A percentile compares a stretch with the other conserved stretches of the same genome.
phyloP scores from a whole-genome alignment of 2,113 vertebrate species.

The Catharus bicknelli region DNA sequence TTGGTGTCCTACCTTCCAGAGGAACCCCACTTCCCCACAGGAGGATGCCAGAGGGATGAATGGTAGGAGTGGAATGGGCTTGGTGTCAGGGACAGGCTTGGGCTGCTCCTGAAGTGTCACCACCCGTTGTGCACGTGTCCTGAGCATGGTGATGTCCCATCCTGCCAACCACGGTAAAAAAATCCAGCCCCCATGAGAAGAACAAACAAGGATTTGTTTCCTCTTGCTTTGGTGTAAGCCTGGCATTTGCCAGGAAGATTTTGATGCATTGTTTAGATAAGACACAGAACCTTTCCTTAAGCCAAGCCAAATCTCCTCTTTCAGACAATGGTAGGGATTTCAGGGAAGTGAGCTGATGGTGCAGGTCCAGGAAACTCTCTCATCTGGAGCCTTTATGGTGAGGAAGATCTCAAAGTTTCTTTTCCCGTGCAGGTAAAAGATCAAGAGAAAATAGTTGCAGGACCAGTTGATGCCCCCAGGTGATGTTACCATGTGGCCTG shows the following conservation, averaged over 20 bases:
- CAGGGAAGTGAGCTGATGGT: background rate
- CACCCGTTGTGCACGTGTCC: fast-evolving
- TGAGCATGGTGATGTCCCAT: background rate
- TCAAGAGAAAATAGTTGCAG: fast-evolving
- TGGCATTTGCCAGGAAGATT: constrained; percentile 20
- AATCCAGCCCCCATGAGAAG: background rate
- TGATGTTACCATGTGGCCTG: fast-evolving
- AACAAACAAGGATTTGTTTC: constrained; percentile 33
- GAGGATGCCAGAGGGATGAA: background rate
- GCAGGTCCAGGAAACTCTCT: background rate
- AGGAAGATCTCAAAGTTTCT: background rate
- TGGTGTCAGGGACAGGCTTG: background rate
- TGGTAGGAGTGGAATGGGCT: background rate
- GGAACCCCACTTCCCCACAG: fast-evolving
- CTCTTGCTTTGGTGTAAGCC: background rate
- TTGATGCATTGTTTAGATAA: constrained; percentile 27
- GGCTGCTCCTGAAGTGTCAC: background rate
- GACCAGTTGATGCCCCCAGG: fast-evolving
- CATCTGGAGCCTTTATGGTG: background rate
- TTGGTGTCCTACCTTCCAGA: background rate
- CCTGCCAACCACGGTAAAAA: background rate
- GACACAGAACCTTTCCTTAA: background rate
- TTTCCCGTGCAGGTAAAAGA: background rate
- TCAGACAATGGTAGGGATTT: constrained; percentile 20
- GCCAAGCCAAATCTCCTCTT: background rate